phyloP scores from a whole-genome alignment of 2,797 vertebrate species.

The Phaenicophaeus curvirostris region DNA sequence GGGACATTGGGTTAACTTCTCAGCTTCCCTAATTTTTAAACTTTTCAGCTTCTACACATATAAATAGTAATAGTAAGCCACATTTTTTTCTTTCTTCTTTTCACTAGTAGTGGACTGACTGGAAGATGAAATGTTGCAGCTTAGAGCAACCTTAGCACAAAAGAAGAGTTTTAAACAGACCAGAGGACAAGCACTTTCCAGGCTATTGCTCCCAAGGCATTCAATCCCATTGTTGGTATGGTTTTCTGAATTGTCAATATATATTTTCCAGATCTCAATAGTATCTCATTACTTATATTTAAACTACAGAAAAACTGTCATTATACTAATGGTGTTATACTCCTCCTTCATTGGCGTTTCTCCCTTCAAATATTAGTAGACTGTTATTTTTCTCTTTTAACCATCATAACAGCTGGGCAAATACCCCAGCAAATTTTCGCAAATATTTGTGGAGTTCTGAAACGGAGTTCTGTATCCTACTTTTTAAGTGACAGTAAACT shows the following conservation, averaged over 20 bases:
- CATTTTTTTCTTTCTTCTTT: background rate
- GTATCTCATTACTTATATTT: background rate
- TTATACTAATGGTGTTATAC: background rate
- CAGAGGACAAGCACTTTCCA: background rate
- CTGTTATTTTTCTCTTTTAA: slow-evolving; percentile 11
- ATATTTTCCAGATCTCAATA: background rate
- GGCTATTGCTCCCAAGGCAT: background rate
- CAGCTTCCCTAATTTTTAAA: background rate
- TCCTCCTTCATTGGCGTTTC: background rate
- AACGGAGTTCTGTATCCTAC: background rate
- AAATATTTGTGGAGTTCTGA: slow-evolving; percentile 33
- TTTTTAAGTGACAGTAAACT: background rate
- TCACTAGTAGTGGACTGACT: background rate
- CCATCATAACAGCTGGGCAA: background rate
- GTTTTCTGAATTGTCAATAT: background rate
- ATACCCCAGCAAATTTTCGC: slow-evolving; percentile 4
- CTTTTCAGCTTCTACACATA: background rate
- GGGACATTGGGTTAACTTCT: background rate
- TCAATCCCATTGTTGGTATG: background rate
- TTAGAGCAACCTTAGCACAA: background rate
- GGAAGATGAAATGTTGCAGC: background rate
- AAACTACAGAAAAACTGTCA: background rate
- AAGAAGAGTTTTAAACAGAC: background rate
- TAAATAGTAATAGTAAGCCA: background rate
- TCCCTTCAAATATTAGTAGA: slow-evolving; percentile 18